Percentiles rank a stretch among this genome's conserved stretches.
phyloP scores from a whole-genome alignment of 2,113 vertebrate genomes.

The Lasiurus borealis region DNA sequence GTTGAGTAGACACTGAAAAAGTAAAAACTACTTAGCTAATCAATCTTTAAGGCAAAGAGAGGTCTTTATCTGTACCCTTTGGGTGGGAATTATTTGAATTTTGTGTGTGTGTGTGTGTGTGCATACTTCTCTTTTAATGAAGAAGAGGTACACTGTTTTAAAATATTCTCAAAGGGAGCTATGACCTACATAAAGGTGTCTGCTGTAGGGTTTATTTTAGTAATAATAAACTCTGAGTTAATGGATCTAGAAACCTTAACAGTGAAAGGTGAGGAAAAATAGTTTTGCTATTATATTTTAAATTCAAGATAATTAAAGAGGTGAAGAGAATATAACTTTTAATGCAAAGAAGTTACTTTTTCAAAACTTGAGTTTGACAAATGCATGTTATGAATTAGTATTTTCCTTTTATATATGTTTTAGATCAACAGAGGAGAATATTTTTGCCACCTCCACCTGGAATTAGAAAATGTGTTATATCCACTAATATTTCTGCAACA shows the following conservation, averaged over 20 bases:
- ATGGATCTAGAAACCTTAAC: constrained; percentile 50
- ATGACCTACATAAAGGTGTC: constrained; percentile 11
- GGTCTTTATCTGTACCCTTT: neutral
- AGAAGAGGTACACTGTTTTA: constrained; percentile 3
- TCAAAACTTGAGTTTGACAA: constrained; percentile 49
- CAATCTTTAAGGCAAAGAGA: neutral
- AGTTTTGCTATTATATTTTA: constrained; percentile 54
- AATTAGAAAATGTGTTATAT: constrained; percentile 96
- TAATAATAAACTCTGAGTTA: neutral
- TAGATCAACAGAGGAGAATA: constrained; percentile 97
- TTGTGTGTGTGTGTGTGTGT: neutral
- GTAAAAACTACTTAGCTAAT: neutral
- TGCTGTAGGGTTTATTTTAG: neutral
- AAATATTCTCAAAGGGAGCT: constrained; percentile 2
- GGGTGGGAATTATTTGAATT: neutral
- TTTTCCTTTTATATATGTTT: constrained; percentile 65
- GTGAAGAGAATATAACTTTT: constrained; percentile 42
- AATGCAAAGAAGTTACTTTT: constrained; percentile 53
- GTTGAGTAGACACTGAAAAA: neutral
- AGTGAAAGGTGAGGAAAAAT: constrained; percentile 41
- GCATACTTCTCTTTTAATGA: constrained; percentile 4
- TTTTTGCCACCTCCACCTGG: constrained; percentile 94
- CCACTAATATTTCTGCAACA: constrained; percentile 98
- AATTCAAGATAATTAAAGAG: constrained; percentile 48
- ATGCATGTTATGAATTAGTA: neutral